A percentile compares a stretch with the other conserved stretches of the same genome.
Evolutionary conservation across 2,888 invertebrate genomes (phyloP).

Genomic region (Gymnoscelis rufifasciata): DNA sequence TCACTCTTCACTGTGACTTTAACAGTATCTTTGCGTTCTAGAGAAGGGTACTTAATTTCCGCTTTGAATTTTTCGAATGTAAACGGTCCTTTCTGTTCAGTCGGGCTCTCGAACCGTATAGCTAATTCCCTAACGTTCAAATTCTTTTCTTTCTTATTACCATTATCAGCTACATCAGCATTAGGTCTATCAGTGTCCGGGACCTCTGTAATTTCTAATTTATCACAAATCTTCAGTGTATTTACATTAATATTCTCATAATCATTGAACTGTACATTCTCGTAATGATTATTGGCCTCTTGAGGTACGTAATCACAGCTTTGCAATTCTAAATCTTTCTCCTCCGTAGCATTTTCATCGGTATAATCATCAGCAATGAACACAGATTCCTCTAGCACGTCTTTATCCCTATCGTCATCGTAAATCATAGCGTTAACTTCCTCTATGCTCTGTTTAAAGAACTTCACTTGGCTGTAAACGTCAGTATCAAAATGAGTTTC

Average conservation of each 20-base stretch:
- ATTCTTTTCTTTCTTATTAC: conserved; percentile 51
- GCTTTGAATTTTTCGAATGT: conserved; percentile 75
- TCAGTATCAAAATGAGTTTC: conserved; percentile 62
- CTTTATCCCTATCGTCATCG: conserved; percentile 47
- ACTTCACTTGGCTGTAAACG: conserved; percentile 88
- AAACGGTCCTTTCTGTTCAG: conserved; percentile 78
- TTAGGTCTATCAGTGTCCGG: conserved; percentile 19
- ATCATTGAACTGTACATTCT: conserved; percentile 38
- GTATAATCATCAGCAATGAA: conserved; percentile 21
- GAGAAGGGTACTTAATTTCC: conserved; percentile 59
- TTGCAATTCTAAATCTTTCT: not conserved
- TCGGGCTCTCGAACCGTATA: conserved; percentile 82
- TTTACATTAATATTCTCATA: conserved; percentile 65
- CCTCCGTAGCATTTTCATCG: conserved; percentile 1
- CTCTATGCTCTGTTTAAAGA: conserved; percentile 84
- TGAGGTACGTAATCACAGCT: not conserved
- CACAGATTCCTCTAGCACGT: conserved; percentile 23
- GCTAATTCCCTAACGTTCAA: conserved; percentile 81
- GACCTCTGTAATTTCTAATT: conserved; percentile 43
- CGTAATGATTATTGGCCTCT: conserved; percentile 31
- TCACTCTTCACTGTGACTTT: conserved; percentile 47
- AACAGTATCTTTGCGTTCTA: conserved; percentile 48
- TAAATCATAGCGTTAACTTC: conserved; percentile 83
- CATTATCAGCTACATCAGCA: conserved; percentile 50
- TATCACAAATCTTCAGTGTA: conserved; percentile 57